Evolutionary conservation across 2,888 invertebrate species (phyloP).

Genomic region (Watsonalla binaria): DNA sequence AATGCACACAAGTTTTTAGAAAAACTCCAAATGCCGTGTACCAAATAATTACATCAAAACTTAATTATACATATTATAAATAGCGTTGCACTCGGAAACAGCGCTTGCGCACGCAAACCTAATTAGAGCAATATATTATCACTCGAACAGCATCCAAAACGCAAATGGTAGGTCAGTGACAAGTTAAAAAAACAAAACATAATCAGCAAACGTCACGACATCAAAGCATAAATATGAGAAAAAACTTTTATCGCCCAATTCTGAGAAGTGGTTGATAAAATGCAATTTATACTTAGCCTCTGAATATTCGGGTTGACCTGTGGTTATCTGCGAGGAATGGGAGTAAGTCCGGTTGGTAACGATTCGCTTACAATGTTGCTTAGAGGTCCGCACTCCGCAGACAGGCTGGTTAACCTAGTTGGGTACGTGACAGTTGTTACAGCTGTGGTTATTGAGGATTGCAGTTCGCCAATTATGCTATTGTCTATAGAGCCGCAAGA

Average conservation of each 20-base stretch:
- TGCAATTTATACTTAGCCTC: constrained; percentile 22
- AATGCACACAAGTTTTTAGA: too few species aligned
- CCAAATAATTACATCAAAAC: too few species aligned
- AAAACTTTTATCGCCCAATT: neutral
- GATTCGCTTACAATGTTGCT: constrained; percentile 26
- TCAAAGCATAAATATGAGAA: neutral
- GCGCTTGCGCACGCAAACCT: neutral
- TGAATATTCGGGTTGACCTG: constrained; percentile 39
- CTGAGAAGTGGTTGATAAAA: neutral
- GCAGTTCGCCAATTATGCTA: neutral
- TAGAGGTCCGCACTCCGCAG: constrained; percentile 20
- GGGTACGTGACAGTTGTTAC: neutral
- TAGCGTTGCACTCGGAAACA: neutral
- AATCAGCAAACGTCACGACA: constrained; percentile 3
- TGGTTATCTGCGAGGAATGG: constrained; percentile 30
- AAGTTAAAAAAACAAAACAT: constrained; percentile 3
- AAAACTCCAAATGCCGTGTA: too few species aligned
- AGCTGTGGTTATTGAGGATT: neutral
- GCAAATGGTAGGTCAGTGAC: constrained; percentile 14
- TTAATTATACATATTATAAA: neutral
- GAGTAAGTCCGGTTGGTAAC: constrained; percentile 52
- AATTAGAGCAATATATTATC: neutral
- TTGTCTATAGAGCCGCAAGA: neutral
- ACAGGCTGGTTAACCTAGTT: neutral
- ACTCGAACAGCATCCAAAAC: neutral